Conservation (phyloP, 1,140 invertebrate genomes). For the Zaprionus davidi region DNA sequence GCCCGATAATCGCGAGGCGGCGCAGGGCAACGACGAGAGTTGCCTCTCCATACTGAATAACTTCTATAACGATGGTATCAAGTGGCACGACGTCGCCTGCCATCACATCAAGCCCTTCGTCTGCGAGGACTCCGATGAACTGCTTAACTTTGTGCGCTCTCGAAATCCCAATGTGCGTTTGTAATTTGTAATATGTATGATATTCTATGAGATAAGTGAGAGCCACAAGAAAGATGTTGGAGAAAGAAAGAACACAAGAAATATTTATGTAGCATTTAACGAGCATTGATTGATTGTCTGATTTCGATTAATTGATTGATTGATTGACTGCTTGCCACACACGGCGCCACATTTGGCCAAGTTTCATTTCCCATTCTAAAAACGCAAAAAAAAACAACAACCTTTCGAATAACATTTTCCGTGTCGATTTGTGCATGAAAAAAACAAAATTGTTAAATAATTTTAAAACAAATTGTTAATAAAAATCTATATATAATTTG, state of each 20-base stretch:
- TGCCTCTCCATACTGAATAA: conserved; percentile 95
- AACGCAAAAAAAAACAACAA: conserved; percentile 36
- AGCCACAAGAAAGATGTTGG: conserved; percentile 19
- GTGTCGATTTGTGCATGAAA: conserved; percentile 55
- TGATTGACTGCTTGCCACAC: conserved; percentile 57
- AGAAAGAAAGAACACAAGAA: conserved; percentile 37
- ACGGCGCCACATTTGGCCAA: conserved; percentile 49
- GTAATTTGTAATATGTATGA: conserved; percentile 85
- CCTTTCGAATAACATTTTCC: conserved; percentile 63
- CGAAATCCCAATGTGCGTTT: conserved; percentile 93
- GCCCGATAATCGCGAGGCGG: conserved; percentile 95
- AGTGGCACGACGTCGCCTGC: conserved; percentile 96
- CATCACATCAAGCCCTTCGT: conserved; percentile 96
- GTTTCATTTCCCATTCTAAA: conserved; percentile 65
- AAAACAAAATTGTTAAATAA: conserved; percentile 81
- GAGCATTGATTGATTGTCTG: conserved; percentile 56
- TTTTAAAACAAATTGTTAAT: conserved; percentile 77
- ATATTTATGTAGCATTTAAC: conserved; percentile 81
- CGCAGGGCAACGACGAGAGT: conserved; percentile 94
- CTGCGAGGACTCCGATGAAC: conserved; percentile 95
- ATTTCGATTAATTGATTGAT: conserved; percentile 51
- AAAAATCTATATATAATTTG: conserved; percentile 72
- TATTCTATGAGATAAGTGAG: conserved; percentile 24
- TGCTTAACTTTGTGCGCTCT: conserved; percentile 94
- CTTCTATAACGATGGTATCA: conserved; percentile 96